Base-by-base conservation (phyloP, 2,797 vertebrate genomes). In the Semotilus atromaculatus region DNA sequence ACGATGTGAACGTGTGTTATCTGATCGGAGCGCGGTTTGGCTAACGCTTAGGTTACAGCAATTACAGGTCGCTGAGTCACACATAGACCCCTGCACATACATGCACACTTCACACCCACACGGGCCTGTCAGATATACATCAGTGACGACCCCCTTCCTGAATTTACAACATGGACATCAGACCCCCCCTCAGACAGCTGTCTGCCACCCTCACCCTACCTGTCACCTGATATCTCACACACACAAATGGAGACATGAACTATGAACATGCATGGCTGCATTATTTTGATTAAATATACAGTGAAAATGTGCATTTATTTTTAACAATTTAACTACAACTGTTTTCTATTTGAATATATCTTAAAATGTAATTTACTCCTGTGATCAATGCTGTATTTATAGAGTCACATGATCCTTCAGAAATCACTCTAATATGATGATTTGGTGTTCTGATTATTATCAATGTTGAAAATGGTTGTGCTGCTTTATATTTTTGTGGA, bases 21-120 rank as follows among this genome's bases (percentile, higher is more conserved):
- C 87, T 86, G 89, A 91, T 90, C 86, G 53, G 86, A 80, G 78
- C 38, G 74, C 74, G 88, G 90, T 91, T 90, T 91, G 86, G 90
- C 85, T 88, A 88, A 82, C 70, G 84, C 83, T 89, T 86, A 85
- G 78, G 91, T 91, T 90, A 90, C 86, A 81, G 86, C 88, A 89
- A 90, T 90, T 89, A 89, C 89, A 91, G 85, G 83, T 71, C 76
- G 80, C 81, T 84, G 67, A 82, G 26, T 74, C 67, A 73, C 71
- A 66, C 19, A n/a, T 55, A 78, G 71, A 75, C 53, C 62, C 74
- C 87, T 60, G 84, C 55, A 86, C 70, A 79, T 43, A 84, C 51
- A 80, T 79, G 83, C 81, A 85, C 85, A 67, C 67, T 36, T 83
- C 60, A 62, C 51, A 77, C 60, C 76, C 68, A 86, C 84, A 86